Conservation (phyloP, 2,113 vertebrate genomes). For the Scatophagus argus region DNA sequence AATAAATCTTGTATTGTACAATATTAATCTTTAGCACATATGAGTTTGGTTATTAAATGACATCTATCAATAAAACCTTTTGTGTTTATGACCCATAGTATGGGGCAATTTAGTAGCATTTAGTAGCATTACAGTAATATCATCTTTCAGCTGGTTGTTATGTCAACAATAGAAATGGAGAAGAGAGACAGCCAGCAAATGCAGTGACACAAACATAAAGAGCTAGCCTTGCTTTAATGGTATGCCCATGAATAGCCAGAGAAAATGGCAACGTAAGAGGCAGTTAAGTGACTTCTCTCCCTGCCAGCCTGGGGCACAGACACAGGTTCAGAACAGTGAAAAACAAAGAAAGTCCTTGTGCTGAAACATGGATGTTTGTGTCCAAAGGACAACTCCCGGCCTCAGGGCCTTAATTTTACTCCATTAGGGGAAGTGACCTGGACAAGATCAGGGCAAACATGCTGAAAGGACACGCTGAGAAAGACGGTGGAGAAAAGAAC, state of each 20-base stretch:
- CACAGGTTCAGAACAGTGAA: constrained; percentile 19
- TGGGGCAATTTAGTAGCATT: not conserved
- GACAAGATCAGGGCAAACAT: constrained; percentile 70
- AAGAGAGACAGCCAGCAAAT: constrained; percentile 34
- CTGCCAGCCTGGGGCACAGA: constrained; percentile 44
- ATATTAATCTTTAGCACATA: not conserved
- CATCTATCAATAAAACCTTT: constrained; percentile 20
- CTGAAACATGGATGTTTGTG: constrained; percentile 59
- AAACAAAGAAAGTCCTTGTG: constrained; percentile 56
- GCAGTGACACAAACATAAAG: constrained; percentile 72
- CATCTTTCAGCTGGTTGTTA: constrained; percentile 34
- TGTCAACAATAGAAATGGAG: constrained; percentile 13
- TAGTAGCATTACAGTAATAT: constrained; percentile 1
- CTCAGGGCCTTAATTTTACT: constrained; percentile 63
- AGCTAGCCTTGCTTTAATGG: constrained; percentile 71
- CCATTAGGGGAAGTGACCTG: constrained; percentile 83
- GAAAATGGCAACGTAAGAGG: constrained; percentile 74
- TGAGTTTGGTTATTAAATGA: not conserved
- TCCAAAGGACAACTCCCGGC: constrained; percentile 60
- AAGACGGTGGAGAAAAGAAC: constrained; percentile 57
- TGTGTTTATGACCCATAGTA: constrained; percentile 2
- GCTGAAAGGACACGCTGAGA: constrained; percentile 68
- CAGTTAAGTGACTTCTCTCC: constrained; percentile 72
- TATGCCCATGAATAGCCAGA: constrained; percentile 59
- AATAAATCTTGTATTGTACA: constrained; percentile 14